Evolutionary conservation across 2,113 vertebrate species (phyloP).

Genomic region (Halichoeres trimaculatus): DNA sequence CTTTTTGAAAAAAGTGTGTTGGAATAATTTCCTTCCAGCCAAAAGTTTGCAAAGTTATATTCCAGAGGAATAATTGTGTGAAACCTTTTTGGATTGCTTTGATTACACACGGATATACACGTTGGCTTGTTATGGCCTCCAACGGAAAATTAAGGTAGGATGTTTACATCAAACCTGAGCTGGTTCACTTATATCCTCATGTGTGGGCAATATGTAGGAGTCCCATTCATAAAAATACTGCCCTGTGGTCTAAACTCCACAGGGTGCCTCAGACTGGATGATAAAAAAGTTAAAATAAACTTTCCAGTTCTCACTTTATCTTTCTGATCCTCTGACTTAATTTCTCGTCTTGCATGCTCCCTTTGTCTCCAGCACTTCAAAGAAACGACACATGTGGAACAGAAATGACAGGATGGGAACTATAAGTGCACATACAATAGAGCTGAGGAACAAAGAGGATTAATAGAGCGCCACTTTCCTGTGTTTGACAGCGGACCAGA

Average conservation of each 20-base stretch:
- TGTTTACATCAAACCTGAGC: no score
- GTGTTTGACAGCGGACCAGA: slow-evolving; percentile 55
- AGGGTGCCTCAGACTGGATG: not conserved
- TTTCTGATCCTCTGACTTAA: not conserved
- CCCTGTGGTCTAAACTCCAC: no score
- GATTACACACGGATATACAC: not conserved
- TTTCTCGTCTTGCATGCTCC: slow-evolving; percentile 7
- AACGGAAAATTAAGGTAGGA: no score
- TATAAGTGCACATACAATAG: slow-evolving; percentile 65
- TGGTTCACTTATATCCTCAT: no score
- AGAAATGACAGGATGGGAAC: slow-evolving; percentile 67
- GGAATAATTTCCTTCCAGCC: not conserved
- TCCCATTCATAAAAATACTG: no score
- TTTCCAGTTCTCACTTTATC: not conserved
- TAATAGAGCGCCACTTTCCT: slow-evolving; percentile 62
- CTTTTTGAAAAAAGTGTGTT: no score
- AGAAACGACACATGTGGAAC: slow-evolving; percentile 36
- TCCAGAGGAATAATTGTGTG: not conserved
- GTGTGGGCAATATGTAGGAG: no score
- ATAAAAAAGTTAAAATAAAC: not conserved
- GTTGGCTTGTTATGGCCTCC: not conserved
- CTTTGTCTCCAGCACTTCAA: slow-evolving; percentile 41
- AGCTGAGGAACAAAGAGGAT: slow-evolving; percentile 65
- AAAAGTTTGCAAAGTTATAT: not conserved
- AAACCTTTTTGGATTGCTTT: not conserved